These are phyloP conservation scores for Pterois miles DNA, from an alignment of 2,797 vertebrate genomes.

Conservation along the genomic window DNA sequence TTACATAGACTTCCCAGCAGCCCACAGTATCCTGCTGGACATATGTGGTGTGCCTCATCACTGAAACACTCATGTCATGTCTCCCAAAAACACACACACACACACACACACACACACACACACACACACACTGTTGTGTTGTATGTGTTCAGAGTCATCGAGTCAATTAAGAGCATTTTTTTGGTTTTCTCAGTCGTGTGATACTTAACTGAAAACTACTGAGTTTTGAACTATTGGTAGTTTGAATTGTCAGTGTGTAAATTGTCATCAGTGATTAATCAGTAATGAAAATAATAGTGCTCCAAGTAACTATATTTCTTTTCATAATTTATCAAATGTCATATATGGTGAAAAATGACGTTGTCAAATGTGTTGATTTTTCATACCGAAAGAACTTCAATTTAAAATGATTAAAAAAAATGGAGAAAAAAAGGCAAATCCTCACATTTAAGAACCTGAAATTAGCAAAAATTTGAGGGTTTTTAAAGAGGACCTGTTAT, in stretches of 20 bases:
- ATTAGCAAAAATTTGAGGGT: not conserved
- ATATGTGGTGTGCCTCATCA: slow-evolving; percentile 6
- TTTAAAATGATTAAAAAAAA: too few species aligned
- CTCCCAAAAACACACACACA: not conserved
- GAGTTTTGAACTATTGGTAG: not conserved
- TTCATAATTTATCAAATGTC: not conserved
- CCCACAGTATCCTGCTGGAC: slow-evolving; percentile 28
- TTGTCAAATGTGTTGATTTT: not conserved
- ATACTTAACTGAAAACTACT: too few species aligned
- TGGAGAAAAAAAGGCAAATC: too few species aligned
- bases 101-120: not conserved
- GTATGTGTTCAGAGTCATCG: not conserved
- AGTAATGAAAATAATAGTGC: too few species aligned
- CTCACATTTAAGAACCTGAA: not conserved
- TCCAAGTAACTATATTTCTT: too few species aligned
- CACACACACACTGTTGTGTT: not conserved
- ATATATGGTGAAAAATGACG: not conserved
- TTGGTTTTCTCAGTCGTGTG: not conserved
- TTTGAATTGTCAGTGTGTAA: not conserved
- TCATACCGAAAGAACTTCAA: too few species aligned
- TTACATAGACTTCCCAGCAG: slow-evolving; percentile 28
- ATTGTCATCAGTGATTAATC: too few species aligned
- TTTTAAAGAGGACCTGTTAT: too few species aligned
- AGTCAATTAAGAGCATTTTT: not conserved
- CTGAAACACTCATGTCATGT: not conserved